Conservation (phyloP, 2,888 invertebrate genomes). For the Papilio protenor region DNA sequence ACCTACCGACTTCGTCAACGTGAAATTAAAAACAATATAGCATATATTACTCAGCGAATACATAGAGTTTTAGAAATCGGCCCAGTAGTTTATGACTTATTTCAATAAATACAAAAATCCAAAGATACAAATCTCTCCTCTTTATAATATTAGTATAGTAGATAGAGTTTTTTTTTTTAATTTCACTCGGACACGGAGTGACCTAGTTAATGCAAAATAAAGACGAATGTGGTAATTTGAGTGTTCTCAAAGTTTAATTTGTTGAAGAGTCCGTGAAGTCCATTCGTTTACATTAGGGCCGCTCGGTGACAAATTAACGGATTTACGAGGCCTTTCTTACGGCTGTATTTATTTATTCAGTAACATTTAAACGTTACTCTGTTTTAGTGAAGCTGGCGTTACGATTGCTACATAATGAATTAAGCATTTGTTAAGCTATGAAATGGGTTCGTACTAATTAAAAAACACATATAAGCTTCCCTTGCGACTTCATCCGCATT, state of each 20-base stretch:
- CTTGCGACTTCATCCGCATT: too few species aligned
- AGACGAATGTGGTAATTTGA: constrained; percentile 79
- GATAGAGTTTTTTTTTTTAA: too few species aligned
- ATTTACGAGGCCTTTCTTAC: constrained; percentile 65
- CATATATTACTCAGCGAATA: too few species aligned
- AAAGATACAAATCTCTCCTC: too few species aligned
- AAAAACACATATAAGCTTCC: too few species aligned
- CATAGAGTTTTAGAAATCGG: too few species aligned
- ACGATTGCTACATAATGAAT: neutral
- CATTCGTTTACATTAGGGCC: constrained; percentile 76
- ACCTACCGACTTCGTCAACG: too few species aligned
- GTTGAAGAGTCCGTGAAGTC: constrained; percentile 61
- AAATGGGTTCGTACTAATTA: too few species aligned
- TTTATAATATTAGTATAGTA: too few species aligned
- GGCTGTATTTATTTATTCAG: constrained; percentile 24
- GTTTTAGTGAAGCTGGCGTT: neutral
- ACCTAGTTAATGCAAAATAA: constrained; percentile 63
- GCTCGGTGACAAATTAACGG: constrained; percentile 68
- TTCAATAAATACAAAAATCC: too few species aligned
- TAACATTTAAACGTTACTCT: constrained; percentile 16
- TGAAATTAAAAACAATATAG: too few species aligned
- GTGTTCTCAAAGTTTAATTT: constrained; percentile 79
- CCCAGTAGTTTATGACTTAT: too few species aligned
- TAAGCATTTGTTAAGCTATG: neutral
- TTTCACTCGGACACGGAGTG: constrained; percentile 1